Percentiles rank a stretch among this genome's conserved stretches.
Conservation (phyloP, 2,888 invertebrate species). For the Drosophila quinaria region DNA sequence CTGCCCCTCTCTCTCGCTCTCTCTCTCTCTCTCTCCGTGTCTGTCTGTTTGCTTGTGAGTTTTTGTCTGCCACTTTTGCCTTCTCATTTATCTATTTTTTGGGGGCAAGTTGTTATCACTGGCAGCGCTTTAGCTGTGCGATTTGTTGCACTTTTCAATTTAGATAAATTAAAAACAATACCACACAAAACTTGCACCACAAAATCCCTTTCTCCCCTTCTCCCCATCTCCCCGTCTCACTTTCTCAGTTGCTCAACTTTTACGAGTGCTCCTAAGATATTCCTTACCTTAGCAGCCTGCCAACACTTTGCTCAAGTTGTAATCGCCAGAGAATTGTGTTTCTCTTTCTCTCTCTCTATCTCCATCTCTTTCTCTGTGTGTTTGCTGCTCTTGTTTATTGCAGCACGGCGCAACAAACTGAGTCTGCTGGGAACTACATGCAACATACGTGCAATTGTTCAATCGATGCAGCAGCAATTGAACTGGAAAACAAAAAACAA, state of each 20-base stretch:
- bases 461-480: constrained; percentile 72
- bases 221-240: not conserved
- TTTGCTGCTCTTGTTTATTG: constrained; percentile 58
- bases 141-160: constrained; percentile 81
- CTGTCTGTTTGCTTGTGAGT: constrained; percentile 31
- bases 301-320: constrained; percentile 69
- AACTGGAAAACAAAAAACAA: constrained; percentile 59
- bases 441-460: constrained; percentile 64
- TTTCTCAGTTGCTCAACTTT: constrained; percentile 4
- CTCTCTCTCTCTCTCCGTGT: not conserved
- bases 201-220: not conserved
- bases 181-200: constrained; percentile 62
- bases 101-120: constrained; percentile 42
- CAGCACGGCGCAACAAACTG: constrained; percentile 55
- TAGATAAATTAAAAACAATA: constrained; percentile 80
- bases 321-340: constrained; percentile 67
- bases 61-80: constrained; percentile 42
- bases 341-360: constrained; percentile 3
- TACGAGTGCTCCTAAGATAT: constrained; percentile 49
- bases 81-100: constrained; percentile 26
- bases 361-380: not conserved
- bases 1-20: not conserved
- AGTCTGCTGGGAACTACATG: constrained; percentile 37
- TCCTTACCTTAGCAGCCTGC: constrained; percentile 49
- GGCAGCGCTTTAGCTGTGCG: constrained; percentile 61